These are phyloP conservation scores for Brachyalestes nurse DNA, from an alignment of 2,797 vertebrate species.

Conservation along the genomic window DNA sequence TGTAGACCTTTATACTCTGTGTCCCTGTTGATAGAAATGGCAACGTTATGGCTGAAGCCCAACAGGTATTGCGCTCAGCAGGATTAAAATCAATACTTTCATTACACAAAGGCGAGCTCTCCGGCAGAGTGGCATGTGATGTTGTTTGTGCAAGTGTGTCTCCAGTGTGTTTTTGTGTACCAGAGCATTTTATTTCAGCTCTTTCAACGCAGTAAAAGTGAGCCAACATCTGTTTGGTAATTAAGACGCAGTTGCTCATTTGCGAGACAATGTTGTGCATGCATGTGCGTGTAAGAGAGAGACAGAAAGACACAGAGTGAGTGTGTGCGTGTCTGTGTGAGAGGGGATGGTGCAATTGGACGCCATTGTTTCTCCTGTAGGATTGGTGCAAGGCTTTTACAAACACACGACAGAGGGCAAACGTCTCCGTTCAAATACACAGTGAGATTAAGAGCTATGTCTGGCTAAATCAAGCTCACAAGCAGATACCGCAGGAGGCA, in stretches of 20 bases:
- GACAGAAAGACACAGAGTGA: slow-evolving; percentile 8
- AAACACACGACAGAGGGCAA: slow-evolving; percentile 75
- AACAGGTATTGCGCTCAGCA: slow-evolving; percentile 21
- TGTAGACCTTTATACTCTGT: slow-evolving; percentile 97
- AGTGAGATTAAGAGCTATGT: slow-evolving; percentile 78
- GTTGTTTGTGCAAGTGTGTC: slow-evolving; percentile 27
- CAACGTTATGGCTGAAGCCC: slow-evolving; percentile 18
- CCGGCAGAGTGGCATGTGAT: slow-evolving; percentile 3
- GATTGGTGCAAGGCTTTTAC: slow-evolving; percentile 77
- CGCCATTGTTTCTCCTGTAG: slow-evolving; percentile 72
- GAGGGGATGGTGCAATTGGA: slow-evolving; percentile 60
- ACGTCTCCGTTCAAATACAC: slow-evolving; percentile 74
- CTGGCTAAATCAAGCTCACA: slow-evolving; percentile 71
- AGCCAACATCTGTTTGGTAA: slow-evolving; percentile 66
- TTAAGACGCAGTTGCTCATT: slow-evolving; percentile 59
- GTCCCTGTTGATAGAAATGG: slow-evolving; percentile 79
- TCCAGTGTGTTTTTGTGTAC: slow-evolving; percentile 47
- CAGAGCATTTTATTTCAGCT: slow-evolving; percentile 52
- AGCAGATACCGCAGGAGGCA: slow-evolving; percentile 65
- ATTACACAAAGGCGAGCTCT: slow-evolving; percentile 32
- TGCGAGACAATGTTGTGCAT: slow-evolving; percentile 36
- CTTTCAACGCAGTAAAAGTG: slow-evolving; percentile 52
- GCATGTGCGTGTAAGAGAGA: slow-evolving; percentile 6
- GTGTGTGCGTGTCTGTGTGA: slow-evolving; percentile 25
- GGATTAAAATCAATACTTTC: slow-evolving; percentile 40